Evolutionary conservation across 2,113 vertebrate species (phyloP), one percentile per base, ranked within the genome.

Genomic region (Chamaea fasciata): DNA sequence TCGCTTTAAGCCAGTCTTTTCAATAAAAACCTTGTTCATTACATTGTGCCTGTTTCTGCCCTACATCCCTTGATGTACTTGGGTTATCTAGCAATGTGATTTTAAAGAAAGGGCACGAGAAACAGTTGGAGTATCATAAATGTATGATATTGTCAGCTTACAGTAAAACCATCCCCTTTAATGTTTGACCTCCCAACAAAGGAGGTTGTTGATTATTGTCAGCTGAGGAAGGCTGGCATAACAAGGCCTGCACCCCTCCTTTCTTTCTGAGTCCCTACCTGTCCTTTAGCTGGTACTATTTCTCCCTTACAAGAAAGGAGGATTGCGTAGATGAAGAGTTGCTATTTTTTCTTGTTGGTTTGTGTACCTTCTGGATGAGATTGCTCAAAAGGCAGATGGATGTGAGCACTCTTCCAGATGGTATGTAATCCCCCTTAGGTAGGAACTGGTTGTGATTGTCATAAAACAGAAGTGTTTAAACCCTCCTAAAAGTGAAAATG

Each of bases 211-310:
- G 20, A 33, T 80, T 28, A 26, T 16, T 56, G 22, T 41, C 33
- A 44, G 5, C n/a, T 57, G 67, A 69, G 31, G 60, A 75, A 76
- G 49, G 52, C 42, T 3, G 10, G 42, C 35, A 70, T 64, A 53
- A 13, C 31, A 57, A 41, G 28, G 31, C 39, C 4, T 1, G 1
- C 9, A 28, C 3, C 3, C 10, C 20, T 78, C 8, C 2, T 0
- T 50, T 46, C 26, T 53, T 71, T 92, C 24, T 42, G 57, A 50
- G 42, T 74, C 39, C 33, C 10, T 7, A 3, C 6, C 30, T 31
- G 14, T 50, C 20, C 28, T 57, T 74, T 50, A 78, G 33, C 56
- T 63, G 57, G n/a, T 39, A 16, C 13, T 35, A 6, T 46, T 47
- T 31, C 3, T n/a, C 13, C 30, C 42, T 20, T 60, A 3, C 44